Evolutionary conservation across 2,113 vertebrate genomes (phyloP).

Genomic region (Sebastes schlegelii): DNA sequence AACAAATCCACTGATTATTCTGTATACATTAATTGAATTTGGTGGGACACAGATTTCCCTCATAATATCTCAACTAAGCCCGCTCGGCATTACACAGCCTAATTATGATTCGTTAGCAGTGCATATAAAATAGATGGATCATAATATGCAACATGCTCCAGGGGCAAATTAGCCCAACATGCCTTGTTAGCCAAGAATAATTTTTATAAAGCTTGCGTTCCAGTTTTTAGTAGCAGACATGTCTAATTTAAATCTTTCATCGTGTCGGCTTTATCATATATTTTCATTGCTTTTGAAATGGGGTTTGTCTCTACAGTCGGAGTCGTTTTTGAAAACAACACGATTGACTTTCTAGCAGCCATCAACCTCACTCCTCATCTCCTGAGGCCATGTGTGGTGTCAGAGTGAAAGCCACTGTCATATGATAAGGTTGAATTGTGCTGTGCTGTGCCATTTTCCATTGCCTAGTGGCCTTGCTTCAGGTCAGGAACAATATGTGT

Average conservation of each 20-base stretch:
- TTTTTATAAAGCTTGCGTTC: neutral
- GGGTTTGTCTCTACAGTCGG: neutral
- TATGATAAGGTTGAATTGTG: constrained; percentile 19
- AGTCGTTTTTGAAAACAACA: constrained; percentile 1
- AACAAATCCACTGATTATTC: neutral
- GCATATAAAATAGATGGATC: constrained; percentile 37
- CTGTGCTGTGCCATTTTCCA: neutral
- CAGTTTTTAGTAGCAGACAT: neutral
- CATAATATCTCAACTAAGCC: constrained; percentile 12
- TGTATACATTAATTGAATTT: neutral
- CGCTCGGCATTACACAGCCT: constrained; percentile 9
- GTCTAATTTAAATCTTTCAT: neutral
- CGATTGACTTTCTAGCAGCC: constrained; percentile 1
- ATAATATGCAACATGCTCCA: constrained; percentile 30
- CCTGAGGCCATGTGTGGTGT: constrained; percentile 18
- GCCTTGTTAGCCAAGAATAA: constrained; percentile 21
- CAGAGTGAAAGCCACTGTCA: constrained; percentile 23
- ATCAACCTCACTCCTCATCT: neutral
- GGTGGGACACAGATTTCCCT: neutral
- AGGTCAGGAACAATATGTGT: neutral
- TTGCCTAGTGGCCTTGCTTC: neutral
- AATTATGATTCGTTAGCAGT: constrained; percentile 30
- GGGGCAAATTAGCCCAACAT: constrained; percentile 16
- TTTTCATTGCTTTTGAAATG: neutral
- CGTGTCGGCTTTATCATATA: neutral